Conservation (phyloP, 2,888 invertebrate genomes). For the Diarsia mendica region DNA sequence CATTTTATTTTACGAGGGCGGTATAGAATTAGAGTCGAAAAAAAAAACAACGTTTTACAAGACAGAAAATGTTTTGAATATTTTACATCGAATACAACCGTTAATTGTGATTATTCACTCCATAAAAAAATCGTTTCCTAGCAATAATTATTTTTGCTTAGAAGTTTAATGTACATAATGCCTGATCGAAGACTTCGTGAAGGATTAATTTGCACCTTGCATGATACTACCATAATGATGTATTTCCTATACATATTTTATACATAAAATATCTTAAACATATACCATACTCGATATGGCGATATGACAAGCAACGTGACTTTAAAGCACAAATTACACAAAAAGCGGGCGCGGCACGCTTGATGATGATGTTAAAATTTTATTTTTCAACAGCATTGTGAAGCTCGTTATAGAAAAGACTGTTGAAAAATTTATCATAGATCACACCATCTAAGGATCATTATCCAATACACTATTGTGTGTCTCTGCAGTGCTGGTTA, state of each 20-base stretch:
- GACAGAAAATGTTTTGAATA: no score
- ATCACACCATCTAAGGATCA: neutral
- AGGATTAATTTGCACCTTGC: neutral
- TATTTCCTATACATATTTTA: neutral
- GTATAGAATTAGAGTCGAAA: neutral
- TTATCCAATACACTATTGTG: neutral
- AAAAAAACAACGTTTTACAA: no score
- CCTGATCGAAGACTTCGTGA: neutral
- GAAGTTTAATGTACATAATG: neutral
- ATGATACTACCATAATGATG: neutral
- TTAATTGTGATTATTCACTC: no score
- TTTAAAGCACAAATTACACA: neutral
- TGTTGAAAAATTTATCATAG: neutral
- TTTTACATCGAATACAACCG: no score
- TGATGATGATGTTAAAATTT: neutral
- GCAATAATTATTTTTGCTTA: no score
- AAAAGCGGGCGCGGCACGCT: no score
- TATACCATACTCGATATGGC: neutral
- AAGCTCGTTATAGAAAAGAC: neutral
- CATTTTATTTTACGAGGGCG: no score
- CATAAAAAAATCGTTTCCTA: no score
- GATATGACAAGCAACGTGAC: neutral
- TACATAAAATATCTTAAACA: neutral
- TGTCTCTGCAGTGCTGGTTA: no score
- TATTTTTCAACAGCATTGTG: slow-evolving; percentile 3